Conservation (phyloP, 2,797 vertebrate genomes). For the Chrosomus eos region DNA sequence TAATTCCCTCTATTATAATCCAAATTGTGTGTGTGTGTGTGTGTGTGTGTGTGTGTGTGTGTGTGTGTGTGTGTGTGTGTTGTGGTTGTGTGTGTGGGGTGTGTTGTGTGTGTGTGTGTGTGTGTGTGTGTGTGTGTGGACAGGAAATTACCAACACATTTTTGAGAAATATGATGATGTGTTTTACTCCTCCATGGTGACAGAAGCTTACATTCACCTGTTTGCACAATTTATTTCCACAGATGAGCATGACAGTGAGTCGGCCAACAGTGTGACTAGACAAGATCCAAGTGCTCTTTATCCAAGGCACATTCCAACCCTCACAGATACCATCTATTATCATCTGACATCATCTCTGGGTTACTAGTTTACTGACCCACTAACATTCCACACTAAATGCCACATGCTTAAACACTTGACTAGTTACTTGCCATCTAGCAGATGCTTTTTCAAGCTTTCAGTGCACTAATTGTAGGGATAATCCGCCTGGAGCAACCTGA, state of each 20-base stretch:
- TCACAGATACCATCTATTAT: constrained; percentile 23
- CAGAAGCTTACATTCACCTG: constrained; percentile 7
- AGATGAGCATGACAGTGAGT: neutral
- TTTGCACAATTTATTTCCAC: constrained; percentile 9
- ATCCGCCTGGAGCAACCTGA: neutral
- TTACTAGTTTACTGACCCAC: constrained; percentile 36
- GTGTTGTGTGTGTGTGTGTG: neutral
- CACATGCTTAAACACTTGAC: constrained; percentile 15
- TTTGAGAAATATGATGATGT: constrained; percentile 24
- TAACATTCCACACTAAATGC: constrained; percentile 42
- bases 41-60: neutral
- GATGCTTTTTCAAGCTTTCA: constrained; percentile 28
- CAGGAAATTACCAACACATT: neutral
- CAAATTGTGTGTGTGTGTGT: neutral
- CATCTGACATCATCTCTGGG: constrained; percentile 27
- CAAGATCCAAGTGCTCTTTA: neutral
- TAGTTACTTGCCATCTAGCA: constrained; percentile 4
- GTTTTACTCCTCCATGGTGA: neutral
- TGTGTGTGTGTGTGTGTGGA: neutral
- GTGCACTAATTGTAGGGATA: constrained; percentile 1
- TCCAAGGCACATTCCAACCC: constrained; percentile 16
- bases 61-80: neutral
- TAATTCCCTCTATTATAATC: neutral
- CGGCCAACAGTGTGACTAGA: neutral
- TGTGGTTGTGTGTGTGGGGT: neutral